These are phyloP conservation scores for Dendrocincla tyrannina DNA, from an alignment of 2,797 vertebrate species.

Conservation along the genomic window DNA sequence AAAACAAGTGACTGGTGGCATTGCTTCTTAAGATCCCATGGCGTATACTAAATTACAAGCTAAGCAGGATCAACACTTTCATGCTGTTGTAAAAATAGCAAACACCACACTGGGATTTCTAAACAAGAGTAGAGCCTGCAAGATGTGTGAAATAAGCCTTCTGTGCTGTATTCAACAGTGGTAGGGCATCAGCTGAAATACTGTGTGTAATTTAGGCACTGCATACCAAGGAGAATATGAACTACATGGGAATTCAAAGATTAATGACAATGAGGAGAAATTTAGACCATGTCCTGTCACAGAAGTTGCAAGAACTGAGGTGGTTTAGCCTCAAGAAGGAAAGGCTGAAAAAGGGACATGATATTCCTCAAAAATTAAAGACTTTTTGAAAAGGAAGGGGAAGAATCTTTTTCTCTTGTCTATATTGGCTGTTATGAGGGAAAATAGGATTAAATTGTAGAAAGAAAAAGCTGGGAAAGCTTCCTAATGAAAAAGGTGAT, in stretches of 20 bases:
- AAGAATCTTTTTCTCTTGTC: not conserved
- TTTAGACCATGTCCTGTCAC: not conserved
- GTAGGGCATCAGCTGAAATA: not conserved
- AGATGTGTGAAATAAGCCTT: not conserved
- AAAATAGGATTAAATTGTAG: not conserved
- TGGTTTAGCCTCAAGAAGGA: not conserved
- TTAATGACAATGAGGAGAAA: not conserved
- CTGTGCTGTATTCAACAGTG: not conserved
- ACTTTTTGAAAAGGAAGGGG: not conserved
- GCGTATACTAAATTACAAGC: not conserved
- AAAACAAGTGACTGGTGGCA: not conserved
- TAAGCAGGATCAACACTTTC: not conserved
- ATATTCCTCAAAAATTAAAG: not conserved
- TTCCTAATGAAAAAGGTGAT: not conserved
- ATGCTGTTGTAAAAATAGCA: not conserved
- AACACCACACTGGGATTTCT: not conserved
- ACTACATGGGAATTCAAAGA: not conserved
- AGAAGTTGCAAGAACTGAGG: not conserved
- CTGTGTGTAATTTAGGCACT: not conserved
- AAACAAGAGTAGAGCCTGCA: not conserved
- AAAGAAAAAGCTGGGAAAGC: not conserved
- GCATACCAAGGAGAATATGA: not conserved
- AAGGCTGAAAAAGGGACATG: not conserved
- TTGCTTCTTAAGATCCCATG: not conserved
- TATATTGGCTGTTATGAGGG: not conserved